These are phyloP conservation scores for Zaprionus taronus DNA, from an alignment of 1,140 invertebrate genomes.

Conservation along the genomic window DNA sequence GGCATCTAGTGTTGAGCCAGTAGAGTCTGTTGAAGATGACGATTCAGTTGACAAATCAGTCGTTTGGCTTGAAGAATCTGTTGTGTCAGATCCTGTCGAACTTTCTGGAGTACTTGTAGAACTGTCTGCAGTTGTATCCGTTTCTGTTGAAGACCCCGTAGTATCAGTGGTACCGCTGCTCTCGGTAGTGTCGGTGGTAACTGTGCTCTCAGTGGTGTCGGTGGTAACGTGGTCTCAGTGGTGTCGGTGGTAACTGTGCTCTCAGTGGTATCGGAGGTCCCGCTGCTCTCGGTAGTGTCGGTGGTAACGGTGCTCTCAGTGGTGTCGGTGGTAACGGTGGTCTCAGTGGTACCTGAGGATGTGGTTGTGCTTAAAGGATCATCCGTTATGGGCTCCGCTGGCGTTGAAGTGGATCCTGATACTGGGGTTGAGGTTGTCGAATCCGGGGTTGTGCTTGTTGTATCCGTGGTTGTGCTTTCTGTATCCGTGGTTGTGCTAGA, in stretches of 20 bases:
- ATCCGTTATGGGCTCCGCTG: background rate
- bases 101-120: background rate
- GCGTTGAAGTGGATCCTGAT: background rate
- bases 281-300: background rate
- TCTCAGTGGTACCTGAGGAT: background rate
- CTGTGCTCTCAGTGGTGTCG: background rate
- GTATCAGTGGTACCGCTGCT: background rate
- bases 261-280: background rate
- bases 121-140: background rate
- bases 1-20: too few relatives aligned
- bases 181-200: background rate
- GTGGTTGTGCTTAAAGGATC: slow-evolving; percentile 2
- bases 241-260: background rate
- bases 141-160: background rate
- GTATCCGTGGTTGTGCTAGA: background rate
- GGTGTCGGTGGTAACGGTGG: background rate
- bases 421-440: background rate
- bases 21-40: background rate
- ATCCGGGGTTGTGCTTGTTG: background rate
- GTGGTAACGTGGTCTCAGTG: too few relatives aligned
- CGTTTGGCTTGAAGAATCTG: slow-evolving; percentile 7
- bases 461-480: too few relatives aligned
- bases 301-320: background rate
- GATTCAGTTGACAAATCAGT: background rate
- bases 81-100: background rate